phyloP scores from a whole-genome alignment of 2,113 vertebrate species.

The Sigmodon hispidus region DNA sequence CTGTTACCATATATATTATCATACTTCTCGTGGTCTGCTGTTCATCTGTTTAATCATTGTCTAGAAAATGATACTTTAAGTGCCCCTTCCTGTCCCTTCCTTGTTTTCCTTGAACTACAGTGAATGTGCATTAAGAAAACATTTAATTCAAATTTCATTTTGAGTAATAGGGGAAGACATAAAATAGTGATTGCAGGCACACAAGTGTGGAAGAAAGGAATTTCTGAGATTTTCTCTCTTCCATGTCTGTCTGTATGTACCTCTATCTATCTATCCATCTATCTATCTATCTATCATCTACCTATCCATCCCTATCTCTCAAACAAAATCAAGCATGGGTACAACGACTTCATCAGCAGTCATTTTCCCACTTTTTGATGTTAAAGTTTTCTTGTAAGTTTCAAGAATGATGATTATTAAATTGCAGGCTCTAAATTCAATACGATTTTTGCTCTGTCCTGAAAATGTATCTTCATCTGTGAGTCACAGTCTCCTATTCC shows the following conservation, averaged over 20 bases:
- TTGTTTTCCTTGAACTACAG: not conserved
- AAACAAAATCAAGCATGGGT: not conserved
- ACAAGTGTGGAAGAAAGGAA: not conserved
- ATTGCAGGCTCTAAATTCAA: slow-evolving; percentile 64
- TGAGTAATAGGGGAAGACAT: not conserved
- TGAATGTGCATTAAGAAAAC: not conserved
- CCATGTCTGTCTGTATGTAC: not conserved
- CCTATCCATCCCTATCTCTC: not conserved
- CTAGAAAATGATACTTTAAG: not conserved
- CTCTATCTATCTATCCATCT: not conserved
- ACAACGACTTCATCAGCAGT: slow-evolving; percentile 1
- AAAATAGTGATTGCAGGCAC: not conserved
- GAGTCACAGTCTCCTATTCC: slow-evolving; percentile 69
- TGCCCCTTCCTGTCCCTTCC: not conserved
- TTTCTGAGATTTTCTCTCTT: not conserved
- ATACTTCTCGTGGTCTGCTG: not conserved
- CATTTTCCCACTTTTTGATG: slow-evolving; percentile 16
- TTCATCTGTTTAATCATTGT: not conserved
- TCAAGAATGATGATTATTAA: slow-evolving; percentile 68
- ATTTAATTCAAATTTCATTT: not conserved
- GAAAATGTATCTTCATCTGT: slow-evolving; percentile 64
- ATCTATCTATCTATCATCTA: not conserved
- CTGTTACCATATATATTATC: not conserved
- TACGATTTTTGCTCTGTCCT: slow-evolving; percentile 61
- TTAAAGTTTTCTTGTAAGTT: slow-evolving; percentile 66